Percentiles rank a stretch among this genome's conserved stretches.
phyloP scores from a whole-genome alignment of 2,888 invertebrate genomes.

The Erebia aethiops region DNA sequence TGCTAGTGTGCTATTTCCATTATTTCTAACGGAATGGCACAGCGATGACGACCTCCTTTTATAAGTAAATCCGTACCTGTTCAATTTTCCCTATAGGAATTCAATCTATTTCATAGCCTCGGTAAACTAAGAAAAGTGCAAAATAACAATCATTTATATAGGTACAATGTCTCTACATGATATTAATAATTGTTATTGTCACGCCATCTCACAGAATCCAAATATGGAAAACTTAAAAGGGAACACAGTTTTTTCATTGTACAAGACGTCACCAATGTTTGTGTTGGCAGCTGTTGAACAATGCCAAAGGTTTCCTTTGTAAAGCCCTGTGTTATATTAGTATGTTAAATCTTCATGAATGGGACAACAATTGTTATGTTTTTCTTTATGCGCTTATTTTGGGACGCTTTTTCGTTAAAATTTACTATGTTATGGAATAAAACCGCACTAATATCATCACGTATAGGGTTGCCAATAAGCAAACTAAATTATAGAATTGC shows the following conservation, averaged over 20 bases:
- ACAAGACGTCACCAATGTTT: constrained; percentile 22
- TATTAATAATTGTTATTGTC: neutral
- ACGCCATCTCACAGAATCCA: neutral
- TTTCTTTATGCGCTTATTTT: constrained; percentile 25
- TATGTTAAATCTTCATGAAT: constrained; percentile 20
- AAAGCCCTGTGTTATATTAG: constrained; percentile 6
- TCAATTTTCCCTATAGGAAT: too few species aligned
- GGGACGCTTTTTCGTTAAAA: constrained; percentile 4
- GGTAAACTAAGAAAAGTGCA: too few species aligned
- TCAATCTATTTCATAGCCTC: too few species aligned
- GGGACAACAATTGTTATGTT: constrained; percentile 30
- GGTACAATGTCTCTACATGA: too few species aligned
- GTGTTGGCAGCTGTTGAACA: constrained; percentile 25
- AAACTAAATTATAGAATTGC: neutral
- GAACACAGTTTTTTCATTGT: constrained; percentile 14
- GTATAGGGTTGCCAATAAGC: constrained; percentile 4
- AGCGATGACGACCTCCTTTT: too few species aligned
- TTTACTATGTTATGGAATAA: constrained; percentile 25
- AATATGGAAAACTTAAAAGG: constrained; percentile 20
- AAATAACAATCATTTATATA: too few species aligned
- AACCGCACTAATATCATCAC: constrained; percentile 27
- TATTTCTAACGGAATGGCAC: too few species aligned
- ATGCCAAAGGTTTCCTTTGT: constrained; percentile 23
- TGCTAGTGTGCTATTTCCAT: too few species aligned
- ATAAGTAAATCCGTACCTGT: too few species aligned